phyloP scores from a whole-genome alignment of 2,113 vertebrate genomes.

The Mobula birostris region DNA sequence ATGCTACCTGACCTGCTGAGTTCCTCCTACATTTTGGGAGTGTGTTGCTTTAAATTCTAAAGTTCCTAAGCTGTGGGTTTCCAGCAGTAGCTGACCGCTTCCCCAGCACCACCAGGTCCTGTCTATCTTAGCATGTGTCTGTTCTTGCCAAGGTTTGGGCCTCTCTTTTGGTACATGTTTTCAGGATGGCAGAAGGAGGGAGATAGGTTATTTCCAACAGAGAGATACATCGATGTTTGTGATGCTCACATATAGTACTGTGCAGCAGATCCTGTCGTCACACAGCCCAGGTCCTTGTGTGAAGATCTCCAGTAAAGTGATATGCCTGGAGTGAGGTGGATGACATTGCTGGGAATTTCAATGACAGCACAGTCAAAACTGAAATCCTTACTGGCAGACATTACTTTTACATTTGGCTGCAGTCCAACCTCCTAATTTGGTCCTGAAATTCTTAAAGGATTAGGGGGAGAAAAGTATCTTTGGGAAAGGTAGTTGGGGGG shows the following conservation, averaged over 20 bases:
- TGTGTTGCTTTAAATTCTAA: too few relatives aligned
- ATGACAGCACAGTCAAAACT: background rate
- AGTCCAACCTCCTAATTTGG: background rate
- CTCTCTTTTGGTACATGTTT: background rate
- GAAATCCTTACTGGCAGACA: background rate
- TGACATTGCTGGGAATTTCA: background rate
- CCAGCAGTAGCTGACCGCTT: background rate
- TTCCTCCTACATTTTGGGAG: too few relatives aligned
- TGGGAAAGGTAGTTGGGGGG: too few relatives aligned
- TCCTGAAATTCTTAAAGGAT: background rate
- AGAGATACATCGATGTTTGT: background rate
- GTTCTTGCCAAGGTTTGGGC: background rate
- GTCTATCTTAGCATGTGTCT: background rate
- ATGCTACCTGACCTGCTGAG: too few relatives aligned
- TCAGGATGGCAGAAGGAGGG: background rate
- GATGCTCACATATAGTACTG: background rate
- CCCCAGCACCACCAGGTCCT: background rate
- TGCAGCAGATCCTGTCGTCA: background rate
- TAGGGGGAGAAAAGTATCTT: background rate
- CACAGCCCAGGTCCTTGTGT: background rate
- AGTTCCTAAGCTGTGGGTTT: background rate
- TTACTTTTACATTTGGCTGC: background rate
- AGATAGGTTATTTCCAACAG: background rate
- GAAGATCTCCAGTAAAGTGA: background rate
- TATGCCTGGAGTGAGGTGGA: background rate